A percentile compares a stretch with the other conserved stretches of the same genome.
Evolutionary conservation across 2,113 vertebrate genomes (phyloP).

Genomic region (Sterrhoptilus dennistouni): DNA sequence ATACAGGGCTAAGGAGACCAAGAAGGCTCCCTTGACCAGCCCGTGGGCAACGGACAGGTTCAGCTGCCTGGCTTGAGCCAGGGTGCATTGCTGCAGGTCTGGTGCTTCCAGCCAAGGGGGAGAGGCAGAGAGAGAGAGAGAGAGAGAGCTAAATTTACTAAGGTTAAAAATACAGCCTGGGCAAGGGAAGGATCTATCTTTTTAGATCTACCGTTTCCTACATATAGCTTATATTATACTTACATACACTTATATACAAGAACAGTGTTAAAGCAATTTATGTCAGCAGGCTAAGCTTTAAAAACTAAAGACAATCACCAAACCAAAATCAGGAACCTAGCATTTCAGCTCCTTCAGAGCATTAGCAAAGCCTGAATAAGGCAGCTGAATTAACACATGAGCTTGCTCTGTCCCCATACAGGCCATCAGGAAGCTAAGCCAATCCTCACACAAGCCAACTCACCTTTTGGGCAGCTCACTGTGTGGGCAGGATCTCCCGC

Average conservation of each 20-base stretch:
- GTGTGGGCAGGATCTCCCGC: rapidly evolving
- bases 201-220: not conserved
- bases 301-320: not conserved
- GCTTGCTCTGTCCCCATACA: not conserved
- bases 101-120: not conserved
- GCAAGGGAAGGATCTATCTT: not conserved
- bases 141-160: not conserved
- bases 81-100: not conserved
- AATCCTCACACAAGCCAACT: not conserved
- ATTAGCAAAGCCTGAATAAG: not conserved
- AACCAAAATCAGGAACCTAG: not conserved
- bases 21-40: not conserved
- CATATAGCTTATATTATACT: not conserved
- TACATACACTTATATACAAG: not conserved
- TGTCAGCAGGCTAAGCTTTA: not conserved
- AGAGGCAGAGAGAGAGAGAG: not conserved
- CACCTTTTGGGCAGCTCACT: not conserved
- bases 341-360: not conserved
- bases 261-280: not conserved
- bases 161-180: not conserved
- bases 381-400: not conserved
- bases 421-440: not conserved
- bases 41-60: rapidly evolving
- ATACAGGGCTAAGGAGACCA: not conserved
- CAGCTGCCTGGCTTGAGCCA: not conserved